These are phyloP conservation scores for Tryphoninae sp. DNA, from an alignment of 2,888 invertebrate species.

Conservation along the genomic window DNA sequence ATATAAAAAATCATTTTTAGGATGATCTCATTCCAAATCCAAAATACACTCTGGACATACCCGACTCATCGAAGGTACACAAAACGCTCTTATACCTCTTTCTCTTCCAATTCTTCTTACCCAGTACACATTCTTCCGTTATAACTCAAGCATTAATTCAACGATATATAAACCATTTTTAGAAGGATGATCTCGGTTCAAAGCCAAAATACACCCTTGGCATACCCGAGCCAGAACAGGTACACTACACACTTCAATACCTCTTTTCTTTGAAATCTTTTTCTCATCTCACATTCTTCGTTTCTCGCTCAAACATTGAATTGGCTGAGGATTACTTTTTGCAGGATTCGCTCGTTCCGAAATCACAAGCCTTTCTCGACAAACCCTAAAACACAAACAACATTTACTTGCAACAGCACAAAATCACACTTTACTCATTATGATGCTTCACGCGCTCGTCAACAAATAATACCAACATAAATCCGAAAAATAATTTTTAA, in stretches of 20 bases:
- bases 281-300: neutral
- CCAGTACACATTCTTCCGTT: conserved; percentile 8
- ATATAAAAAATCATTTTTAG: conserved; percentile 58
- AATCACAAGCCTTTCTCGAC: no score
- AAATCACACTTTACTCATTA: conserved; percentile 25
- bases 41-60: conserved; percentile 66
- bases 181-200: conserved; percentile 66
- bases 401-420: neutral
- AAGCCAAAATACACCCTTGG: conserved; percentile 70
- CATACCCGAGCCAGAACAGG: conserved; percentile 71
- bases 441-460: conserved; percentile 8
- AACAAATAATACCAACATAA: neutral
- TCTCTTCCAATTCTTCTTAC: conserved; percentile 15
- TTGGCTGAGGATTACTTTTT: neutral
- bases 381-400: neutral
- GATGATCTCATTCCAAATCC: conserved; percentile 61
- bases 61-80: conserved; percentile 69
- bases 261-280: neutral
- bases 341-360: no score
- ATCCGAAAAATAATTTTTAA: neutral
- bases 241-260: conserved; percentile 62
- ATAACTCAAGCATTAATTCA: conserved; percentile 8
- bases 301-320: conserved; percentile 10
- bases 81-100: conserved; percentile 39
- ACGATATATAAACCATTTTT: conserved; percentile 54